Evolutionary conservation across 2,888 invertebrate genomes (phyloP), one percentile per base, ranked within the genome.

Genomic region (Hyppa rectilinea): DNA sequence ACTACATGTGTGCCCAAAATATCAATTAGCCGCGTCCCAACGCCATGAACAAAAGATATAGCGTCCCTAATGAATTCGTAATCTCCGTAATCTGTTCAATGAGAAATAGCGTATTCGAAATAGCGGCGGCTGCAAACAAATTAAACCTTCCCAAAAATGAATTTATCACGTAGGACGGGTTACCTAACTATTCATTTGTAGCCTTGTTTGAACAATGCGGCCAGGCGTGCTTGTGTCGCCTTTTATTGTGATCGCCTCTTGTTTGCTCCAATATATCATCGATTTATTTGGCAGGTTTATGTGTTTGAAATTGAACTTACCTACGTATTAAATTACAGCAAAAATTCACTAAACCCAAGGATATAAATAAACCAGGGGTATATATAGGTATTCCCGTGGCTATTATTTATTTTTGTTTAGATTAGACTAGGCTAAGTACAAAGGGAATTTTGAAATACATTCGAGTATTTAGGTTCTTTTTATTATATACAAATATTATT

Each of bases 31-130:
- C 82, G 82, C 78, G 83, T 85, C 91, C 91, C 90, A 80, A 82
- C 80, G 81, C 87, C 85, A 79, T 82, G 86, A 91, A 92, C 91
- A 92, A 92, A 94, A 94, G 94, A 94, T 94, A 94, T 90, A 88
- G 90, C 88, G 88, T 89, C 93, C 94, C 95, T 94, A 95, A 95
- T 95, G 95, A 95, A 96, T 94, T 95, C 91, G 93, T 95, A 95
- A 96, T 95, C 95, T 95, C 92, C 71, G 92, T 95, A 95, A 96
- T 95, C 95, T 95, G 94, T 94, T 94, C 95, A 94, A 94, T 95
- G 95, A 95, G 94, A 92, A 94, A 95, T 94, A 94, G 94, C 93
- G 89, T 93, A 93, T 93, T 92, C 89, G 89, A 89, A 93, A 93
- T 92, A 92, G 90, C 91, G 84, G 88, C 86, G 90, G 87, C 88